Evolutionary conservation across 2,888 invertebrate genomes (phyloP).

Genomic region (Macaria liturata): DNA sequence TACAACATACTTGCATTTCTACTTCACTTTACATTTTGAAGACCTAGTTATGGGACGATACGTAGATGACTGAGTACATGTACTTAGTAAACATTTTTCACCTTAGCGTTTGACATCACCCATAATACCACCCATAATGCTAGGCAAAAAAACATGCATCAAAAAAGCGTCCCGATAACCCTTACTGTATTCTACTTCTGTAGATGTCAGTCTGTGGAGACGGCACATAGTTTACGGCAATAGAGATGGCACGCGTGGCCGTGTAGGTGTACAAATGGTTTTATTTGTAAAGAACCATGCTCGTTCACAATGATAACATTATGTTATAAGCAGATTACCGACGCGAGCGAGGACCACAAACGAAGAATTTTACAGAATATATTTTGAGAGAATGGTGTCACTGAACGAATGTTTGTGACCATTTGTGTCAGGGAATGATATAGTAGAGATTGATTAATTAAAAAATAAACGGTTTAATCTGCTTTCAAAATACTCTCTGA

Average conservation of each 20-base stretch:
- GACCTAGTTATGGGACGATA: too few relatives aligned
- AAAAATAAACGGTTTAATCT: too few relatives aligned
- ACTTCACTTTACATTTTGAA: too few relatives aligned
- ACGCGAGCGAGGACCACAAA: conserved; percentile 40
- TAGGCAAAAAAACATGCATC: too few relatives aligned
- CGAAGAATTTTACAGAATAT: conserved; percentile 30
- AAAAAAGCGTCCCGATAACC: neutral
- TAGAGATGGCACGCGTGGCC: conserved; percentile 32
- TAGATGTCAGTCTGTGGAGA: conserved; percentile 27
- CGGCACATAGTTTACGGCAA: conserved; percentile 35
- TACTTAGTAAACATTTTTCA: too few relatives aligned
- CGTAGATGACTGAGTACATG: too few relatives aligned
- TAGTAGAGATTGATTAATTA: too few relatives aligned
- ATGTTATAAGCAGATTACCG: conserved; percentile 42
- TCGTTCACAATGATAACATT: conserved; percentile 45
- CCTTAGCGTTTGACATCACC: too few relatives aligned
- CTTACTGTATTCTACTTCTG: conserved; percentile 7
- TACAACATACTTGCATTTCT: too few relatives aligned
- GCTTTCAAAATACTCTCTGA: too few relatives aligned
- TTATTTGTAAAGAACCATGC: conserved; percentile 43
- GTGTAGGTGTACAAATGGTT: conserved; percentile 49
- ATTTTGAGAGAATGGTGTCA: conserved; percentile 2
- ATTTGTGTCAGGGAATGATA: too few relatives aligned
- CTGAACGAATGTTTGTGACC: neutral
- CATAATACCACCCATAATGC: too few relatives aligned